Conservation (phyloP, 2,113 vertebrate species). For the Pleuronectes platessa region DNA sequence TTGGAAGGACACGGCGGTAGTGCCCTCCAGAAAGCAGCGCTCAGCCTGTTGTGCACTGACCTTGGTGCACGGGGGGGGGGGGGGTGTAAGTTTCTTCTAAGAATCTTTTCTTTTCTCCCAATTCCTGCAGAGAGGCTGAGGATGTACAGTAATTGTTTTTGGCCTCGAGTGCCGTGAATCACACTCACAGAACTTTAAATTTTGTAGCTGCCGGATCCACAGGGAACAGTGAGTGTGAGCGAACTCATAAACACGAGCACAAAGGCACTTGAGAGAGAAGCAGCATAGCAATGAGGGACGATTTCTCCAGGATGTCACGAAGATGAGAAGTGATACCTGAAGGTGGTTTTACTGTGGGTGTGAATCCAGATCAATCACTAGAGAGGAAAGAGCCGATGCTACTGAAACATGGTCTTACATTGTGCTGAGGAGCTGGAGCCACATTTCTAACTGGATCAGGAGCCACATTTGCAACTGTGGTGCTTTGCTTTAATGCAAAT, state of each 20-base stretch:
- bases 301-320: too few species aligned
- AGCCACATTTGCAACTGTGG: too few species aligned
- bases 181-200: conserved; percentile 22
- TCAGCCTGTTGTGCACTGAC: conserved; percentile 53
- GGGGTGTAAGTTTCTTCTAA: conserved; percentile 34
- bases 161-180: conserved; percentile 26
- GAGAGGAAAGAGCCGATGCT: too few species aligned
- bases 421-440: too few species aligned
- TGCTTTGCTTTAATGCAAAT: too few species aligned
- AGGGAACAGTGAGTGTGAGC: background rate
- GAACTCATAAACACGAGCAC: conserved; percentile 18
- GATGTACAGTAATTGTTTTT: conserved; percentile 50
- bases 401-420: too few species aligned
- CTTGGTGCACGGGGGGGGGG: conserved; percentile 27
- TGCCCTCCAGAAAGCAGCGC: conserved; percentile 50
- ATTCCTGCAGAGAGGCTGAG: conserved; percentile 38
- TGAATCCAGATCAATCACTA: background rate
- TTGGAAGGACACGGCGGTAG: conserved; percentile 49
- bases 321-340: background rate
- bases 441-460: too few species aligned
- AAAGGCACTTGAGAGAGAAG: background rate
- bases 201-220: conserved; percentile 2
- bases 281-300: too few species aligned
- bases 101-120: conserved; percentile 16
- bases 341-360: background rate